Evolutionary conservation across 2,888 invertebrate genomes (phyloP).

Genomic region (Philaethria dido): DNA sequence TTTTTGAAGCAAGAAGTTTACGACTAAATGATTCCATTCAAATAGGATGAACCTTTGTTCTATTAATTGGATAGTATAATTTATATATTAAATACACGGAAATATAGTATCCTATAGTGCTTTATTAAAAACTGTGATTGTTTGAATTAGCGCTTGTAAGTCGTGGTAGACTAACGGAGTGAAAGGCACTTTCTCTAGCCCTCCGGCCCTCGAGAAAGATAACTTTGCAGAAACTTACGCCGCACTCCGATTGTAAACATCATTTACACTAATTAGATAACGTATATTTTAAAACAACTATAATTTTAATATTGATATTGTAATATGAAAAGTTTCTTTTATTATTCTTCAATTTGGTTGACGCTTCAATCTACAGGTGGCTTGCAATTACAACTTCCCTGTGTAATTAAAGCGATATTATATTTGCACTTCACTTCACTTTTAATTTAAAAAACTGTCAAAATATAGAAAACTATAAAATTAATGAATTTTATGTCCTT

Average conservation of each 20-base stretch:
- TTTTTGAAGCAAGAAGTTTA: not conserved
- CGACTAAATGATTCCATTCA: not conserved
- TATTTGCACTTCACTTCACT: not conserved
- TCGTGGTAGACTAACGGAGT: slow-evolving; percentile 64
- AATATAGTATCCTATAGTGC: not conserved
- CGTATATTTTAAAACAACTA: slow-evolving; percentile 6
- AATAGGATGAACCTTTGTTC: slow-evolving; percentile 1
- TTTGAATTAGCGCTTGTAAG: slow-evolving; percentile 65
- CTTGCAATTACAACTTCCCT: slow-evolving; percentile 17
- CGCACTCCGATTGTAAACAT: slow-evolving; percentile 66
- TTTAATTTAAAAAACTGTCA: no score
- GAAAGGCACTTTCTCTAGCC: slow-evolving; percentile 83
- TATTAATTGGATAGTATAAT: not conserved
- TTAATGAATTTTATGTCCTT: no score
- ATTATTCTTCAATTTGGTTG: slow-evolving; percentile 29
- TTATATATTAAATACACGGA: not conserved
- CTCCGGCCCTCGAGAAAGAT: slow-evolving; percentile 72
- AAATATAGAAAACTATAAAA: no score
- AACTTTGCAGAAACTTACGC: slow-evolving; percentile 78
- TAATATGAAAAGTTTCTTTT: slow-evolving; percentile 8
- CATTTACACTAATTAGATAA: slow-evolving; percentile 62
- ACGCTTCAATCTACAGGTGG: slow-evolving; percentile 31
- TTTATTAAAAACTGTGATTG: slow-evolving; percentile 55
- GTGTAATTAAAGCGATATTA: no score
- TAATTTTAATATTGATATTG: not conserved